Evolutionary conservation across 2,797 vertebrate species (phyloP), one percentile per base, ranked within the genome.

Genomic region (Chelonia mydas): DNA sequence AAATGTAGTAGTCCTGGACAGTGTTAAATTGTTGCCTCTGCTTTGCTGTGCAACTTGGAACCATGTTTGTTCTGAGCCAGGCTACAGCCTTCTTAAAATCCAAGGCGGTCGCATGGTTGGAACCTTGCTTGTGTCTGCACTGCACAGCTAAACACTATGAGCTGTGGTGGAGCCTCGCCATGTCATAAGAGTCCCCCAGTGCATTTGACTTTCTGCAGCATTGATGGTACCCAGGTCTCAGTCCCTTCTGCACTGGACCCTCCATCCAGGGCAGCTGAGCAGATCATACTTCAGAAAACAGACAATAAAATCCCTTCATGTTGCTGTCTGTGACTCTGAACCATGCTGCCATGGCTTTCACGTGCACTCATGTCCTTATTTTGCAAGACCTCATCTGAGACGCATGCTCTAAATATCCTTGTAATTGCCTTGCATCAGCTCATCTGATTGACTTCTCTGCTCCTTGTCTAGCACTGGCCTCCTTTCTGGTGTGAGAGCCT

Each of bases 341-440:
- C 77, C 5, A 0, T 16, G 21, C 74, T 37, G 55, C 78, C 4
- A n/a, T 28, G 41, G 13, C 53, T 84, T 31, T 80, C 15, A 0
- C 3, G 1, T 31, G 49, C 86, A 59, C 21, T 50, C 27, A 15
- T 31, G n/a, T 27, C 68, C 65, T 55, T 53, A 2, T 28, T 86
- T 65, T 88, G n/a, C 8, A 53, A 85, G 10, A n/a, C 33, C 45
- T 86, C 5, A 9, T n/a, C 33, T 21, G 47, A 61, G 50, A 17
- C 7, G 0, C 1, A 9, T 79, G 79, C 45, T n/a, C 0, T 54
- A 0, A 3, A 23, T 45, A 33, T 49, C 25, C 76, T 54, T 12
- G 12, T 23, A 0, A 0, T 49, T 50, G 41, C 81, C 81, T 45
- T 3, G 0, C 41, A 31, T 28, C 65, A 33, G 19, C 78, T 53